These are phyloP conservation scores for Limnephilus rhombicus DNA, from an alignment of 2,888 invertebrate species.

Conservation along the genomic window DNA sequence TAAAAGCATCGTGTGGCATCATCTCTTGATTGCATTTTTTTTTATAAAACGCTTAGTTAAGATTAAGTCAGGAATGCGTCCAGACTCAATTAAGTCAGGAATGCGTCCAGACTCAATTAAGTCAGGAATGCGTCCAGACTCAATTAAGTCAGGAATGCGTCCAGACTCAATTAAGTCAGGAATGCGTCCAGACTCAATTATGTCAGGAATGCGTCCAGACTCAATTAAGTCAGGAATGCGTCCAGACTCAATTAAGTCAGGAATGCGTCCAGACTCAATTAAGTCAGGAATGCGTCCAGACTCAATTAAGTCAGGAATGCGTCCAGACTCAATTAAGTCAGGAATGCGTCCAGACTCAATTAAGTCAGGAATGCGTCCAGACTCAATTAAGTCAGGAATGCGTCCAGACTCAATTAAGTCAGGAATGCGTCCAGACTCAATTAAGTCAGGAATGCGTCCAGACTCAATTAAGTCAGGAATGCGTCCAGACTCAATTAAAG, in stretches of 20 bases:
- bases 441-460: background rate
- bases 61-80: background rate
- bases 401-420: too few species aligned
- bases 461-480: constrained; percentile 3
- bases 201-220: too few species aligned
- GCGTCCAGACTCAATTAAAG: constrained; percentile 2
- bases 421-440: too few species aligned
- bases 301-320: background rate
- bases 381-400: constrained; percentile 1
- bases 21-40: background rate
- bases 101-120: constrained; percentile 14
- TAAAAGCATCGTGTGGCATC: background rate
- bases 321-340: too few species aligned
- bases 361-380: background rate
- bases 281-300: background rate
- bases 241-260: constrained; percentile 14
- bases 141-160: too few species aligned
- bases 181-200: constrained; percentile 17
- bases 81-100: constrained; percentile 23
- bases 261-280: constrained; percentile 12
- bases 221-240: too few species aligned
- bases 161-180: constrained; percentile 19
- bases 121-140: too few species aligned
- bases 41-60: background rate
- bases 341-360: too few species aligned